These are phyloP conservation scores for Amblyopsis hoosieri DNA, from an alignment of 2,797 vertebrate species.

Conservation along the genomic window DNA sequence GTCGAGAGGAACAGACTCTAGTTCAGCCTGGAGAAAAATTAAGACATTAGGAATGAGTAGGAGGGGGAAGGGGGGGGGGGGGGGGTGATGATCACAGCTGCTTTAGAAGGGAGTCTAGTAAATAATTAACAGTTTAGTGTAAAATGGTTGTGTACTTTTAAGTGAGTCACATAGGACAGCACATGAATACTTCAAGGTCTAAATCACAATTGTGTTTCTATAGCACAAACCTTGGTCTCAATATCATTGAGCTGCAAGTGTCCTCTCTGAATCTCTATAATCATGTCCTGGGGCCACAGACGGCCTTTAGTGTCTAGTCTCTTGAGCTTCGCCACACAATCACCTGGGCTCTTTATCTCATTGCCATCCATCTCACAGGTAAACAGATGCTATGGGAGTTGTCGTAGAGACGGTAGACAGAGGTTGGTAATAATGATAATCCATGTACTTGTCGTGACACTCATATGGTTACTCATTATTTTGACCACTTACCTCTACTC, in stretches of 20 bases:
- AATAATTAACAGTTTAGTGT: no score
- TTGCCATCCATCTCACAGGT: conserved; percentile 80
- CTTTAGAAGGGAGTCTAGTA: neutral
- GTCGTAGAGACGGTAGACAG: neutral
- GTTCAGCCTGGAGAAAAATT: conserved; percentile 75
- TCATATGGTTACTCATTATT: neutral
- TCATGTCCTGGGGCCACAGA: conserved; percentile 90
- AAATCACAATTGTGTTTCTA: no score
- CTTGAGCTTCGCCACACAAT: conserved; percentile 81
- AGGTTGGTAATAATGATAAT: neutral
- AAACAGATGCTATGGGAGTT: conserved; percentile 83
- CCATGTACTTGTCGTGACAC: neutral
- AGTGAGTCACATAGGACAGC: no score
- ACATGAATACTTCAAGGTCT: neutral
- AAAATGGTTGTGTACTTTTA: no score
- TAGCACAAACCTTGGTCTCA: conserved; percentile 84
- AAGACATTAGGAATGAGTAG: neutral
- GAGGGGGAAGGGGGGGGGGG: neutral
- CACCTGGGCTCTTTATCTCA: conserved; percentile 64
- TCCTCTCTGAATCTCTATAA: conserved; percentile 77
- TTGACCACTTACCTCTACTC: conserved; percentile 84
- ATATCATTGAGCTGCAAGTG: conserved; percentile 84
- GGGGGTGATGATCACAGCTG: neutral
- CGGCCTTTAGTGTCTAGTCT: conserved; percentile 82
- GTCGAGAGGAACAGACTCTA: conserved; percentile 80